phyloP scores from a whole-genome alignment of 2,797 vertebrate species.

The Luscinia luscinia region DNA sequence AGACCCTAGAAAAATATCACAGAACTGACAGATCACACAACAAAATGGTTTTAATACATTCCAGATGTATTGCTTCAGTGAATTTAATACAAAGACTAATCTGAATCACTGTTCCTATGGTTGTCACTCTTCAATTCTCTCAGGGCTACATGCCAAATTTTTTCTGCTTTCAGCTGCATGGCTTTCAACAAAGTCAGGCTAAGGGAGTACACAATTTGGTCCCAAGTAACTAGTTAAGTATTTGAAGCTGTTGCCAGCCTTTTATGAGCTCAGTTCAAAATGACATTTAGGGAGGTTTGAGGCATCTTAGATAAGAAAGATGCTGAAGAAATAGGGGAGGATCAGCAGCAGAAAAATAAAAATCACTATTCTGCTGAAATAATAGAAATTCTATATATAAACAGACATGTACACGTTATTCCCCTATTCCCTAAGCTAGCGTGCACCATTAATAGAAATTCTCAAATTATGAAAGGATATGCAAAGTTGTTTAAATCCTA shows the following conservation, averaged over 20 bases:
- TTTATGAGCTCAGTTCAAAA: slow-evolving; percentile 10
- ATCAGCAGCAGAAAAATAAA: background rate
- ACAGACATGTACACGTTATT: background rate
- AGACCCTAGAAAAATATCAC: background rate
- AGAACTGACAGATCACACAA: background rate
- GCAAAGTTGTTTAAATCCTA: background rate
- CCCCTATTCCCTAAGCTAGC: background rate
- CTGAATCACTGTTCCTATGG: background rate
- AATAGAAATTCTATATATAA: background rate
- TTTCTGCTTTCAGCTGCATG: background rate
- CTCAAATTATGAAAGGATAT: background rate
- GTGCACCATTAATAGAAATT: background rate
- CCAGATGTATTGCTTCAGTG: background rate
- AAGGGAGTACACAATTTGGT: background rate
- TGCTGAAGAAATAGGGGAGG: background rate
- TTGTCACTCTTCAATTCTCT: background rate
- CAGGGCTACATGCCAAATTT: background rate
- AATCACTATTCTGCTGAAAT: background rate
- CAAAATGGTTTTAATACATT: background rate
- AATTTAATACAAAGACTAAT: slow-evolving; percentile 1
- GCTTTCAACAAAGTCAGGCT: background rate
- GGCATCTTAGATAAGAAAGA: background rate
- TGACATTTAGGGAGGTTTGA: background rate
- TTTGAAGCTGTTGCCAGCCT: slow-evolving; percentile 14
- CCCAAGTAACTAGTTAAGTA: background rate